A percentile compares a stretch with the other conserved stretches of the same genome.
phyloP scores from a whole-genome alignment of 2,888 invertebrate species.

The Ferrisia virgata region DNA sequence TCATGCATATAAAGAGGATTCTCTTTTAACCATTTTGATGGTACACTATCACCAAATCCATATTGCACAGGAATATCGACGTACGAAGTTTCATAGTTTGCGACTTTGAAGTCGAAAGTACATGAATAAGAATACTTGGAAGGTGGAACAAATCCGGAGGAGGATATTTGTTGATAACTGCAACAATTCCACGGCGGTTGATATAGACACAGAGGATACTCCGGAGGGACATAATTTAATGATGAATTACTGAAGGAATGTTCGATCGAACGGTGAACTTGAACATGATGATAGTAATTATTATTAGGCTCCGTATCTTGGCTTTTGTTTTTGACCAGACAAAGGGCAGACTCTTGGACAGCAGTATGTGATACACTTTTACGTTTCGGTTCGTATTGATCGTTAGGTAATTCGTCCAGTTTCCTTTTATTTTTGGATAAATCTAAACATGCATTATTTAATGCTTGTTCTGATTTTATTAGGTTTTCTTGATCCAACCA shows the following conservation, averaged over 20 bases:
- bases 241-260: constrained; percentile 35
- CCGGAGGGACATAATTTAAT: constrained; percentile 26
- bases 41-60: constrained; percentile 43
- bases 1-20: constrained; percentile 37
- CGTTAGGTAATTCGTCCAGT: constrained; percentile 48
- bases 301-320: constrained; percentile 19
- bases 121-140: constrained; percentile 33
- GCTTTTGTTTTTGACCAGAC: constrained; percentile 54
- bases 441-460: constrained; percentile 49
- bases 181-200: constrained; percentile 44
- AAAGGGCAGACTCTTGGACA: constrained; percentile 54
- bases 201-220: constrained; percentile 35
- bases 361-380: not conserved
- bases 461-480: constrained; percentile 53
- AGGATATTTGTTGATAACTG: constrained; percentile 37
- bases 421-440: constrained; percentile 51
- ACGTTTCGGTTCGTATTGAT: constrained; percentile 47
- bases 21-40: constrained; percentile 41
- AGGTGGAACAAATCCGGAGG: not conserved
- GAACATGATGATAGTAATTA: not conserved
- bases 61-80: constrained; percentile 46
- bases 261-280: constrained; percentile 24
- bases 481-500: constrained; percentile 56
- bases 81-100: constrained; percentile 40
- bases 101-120: not conserved